A percentile compares a stretch with the other conserved stretches of the same genome.
phyloP scores from a whole-genome alignment of 2,888 invertebrate genomes.

The Linnaemya tessellans region DNA sequence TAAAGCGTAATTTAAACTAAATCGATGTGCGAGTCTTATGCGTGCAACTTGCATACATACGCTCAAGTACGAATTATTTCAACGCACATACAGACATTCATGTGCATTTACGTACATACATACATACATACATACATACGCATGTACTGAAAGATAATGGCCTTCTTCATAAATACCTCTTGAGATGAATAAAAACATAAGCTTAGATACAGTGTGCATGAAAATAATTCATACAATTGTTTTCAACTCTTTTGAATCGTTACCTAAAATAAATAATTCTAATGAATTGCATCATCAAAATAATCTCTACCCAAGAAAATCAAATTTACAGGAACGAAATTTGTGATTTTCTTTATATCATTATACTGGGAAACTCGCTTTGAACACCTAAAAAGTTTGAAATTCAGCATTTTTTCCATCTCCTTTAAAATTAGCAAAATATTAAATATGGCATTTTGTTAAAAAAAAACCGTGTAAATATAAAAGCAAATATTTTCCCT shows the following conservation, averaged over 20 bases:
- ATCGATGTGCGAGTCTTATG: constrained; percentile 76
- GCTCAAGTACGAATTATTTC: neutral
- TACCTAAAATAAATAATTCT: neutral
- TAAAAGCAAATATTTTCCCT: no score
- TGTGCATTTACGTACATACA: constrained; percentile 9
- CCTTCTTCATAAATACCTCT: constrained; percentile 42
- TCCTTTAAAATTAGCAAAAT: no score
- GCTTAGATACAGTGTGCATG: neutral
- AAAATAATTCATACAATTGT: neutral
- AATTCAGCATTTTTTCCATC: no score
- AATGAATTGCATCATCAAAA: no score
- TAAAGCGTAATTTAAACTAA: constrained; percentile 81
- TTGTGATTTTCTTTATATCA: no score
- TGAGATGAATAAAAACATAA: constrained; percentile 8
- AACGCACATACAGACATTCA: neutral
- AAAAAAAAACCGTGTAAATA: no score
- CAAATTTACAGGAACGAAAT: no score
- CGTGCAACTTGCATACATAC: constrained; percentile 50
- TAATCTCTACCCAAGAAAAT: no score
- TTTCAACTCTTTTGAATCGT: no score
- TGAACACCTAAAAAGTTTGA: no score
- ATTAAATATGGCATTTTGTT: no score
- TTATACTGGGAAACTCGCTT: no score
- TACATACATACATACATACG: constrained; percentile 26
- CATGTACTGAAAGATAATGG: constrained; percentile 68